Base-by-base conservation (phyloP, 1,140 invertebrate genomes). In the Homalodisca vitripennis region DNA sequence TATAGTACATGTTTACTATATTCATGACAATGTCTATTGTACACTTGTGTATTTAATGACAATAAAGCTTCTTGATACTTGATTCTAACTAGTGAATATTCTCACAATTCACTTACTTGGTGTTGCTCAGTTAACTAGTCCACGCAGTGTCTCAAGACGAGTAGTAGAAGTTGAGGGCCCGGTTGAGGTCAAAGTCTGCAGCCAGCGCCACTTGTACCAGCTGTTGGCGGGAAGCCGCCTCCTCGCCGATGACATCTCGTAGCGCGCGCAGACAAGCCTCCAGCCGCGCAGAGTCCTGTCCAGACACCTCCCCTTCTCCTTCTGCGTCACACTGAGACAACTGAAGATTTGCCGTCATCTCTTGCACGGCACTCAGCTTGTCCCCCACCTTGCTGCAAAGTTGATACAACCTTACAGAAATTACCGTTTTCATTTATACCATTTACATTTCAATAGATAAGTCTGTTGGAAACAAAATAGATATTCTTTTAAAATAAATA, bases 111-210 rank as follows among this genome's bases (percentile, higher is more conserved):
- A n/a, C n/a, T n/a, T n/a, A n/a, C n/a, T n/a, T n/a, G n/a, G n/a
- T n/a, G n/a, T n/a, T n/a, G n/a, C n/a, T n/a, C n/a, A n/a, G n/a
- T n/a, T n/a, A n/a, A n/a, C n/a, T n/a, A n/a, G n/a, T n/a, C n/a
- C 34, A 41, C 34, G 6, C 34, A 17, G 34, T 10, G 34, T 6
- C 32, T 69, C 67, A 69, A 48, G 55, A 69, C 13, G 67, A 69
- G 55, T 80, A 82, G 73, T 79, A 84, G 75, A 81, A 86, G 76
- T 87, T 87, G 34, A 86, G 79, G 12, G 86, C 86, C 71, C 86
- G 74, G 73, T 85, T 85, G 26, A 85, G 76, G 76, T 87, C 84
- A 73, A 82, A 87, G 73, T 87, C 86, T 13, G 85, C 85, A 24
- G 86, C 84, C 53, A 86, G 72, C 10, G 82, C 79, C 32, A 86